Conservation (phyloP, 2,113 vertebrate genomes). For the Polypterus senegalus region DNA sequence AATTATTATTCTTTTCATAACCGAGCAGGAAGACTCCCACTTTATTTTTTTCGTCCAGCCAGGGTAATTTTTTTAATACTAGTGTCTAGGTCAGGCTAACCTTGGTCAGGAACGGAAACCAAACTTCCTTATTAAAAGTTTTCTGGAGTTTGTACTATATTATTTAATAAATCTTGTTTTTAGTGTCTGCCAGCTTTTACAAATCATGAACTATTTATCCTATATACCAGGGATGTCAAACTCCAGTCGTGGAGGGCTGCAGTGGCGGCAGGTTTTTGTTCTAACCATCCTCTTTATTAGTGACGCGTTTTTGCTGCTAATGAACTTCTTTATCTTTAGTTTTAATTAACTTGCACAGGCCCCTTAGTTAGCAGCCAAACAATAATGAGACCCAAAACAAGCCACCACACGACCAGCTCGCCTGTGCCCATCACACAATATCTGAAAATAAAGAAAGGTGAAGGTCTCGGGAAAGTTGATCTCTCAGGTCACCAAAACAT, state of each 20-base stretch:
- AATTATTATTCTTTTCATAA: neutral
- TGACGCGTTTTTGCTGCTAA: neutral
- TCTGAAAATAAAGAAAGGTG: too few species aligned
- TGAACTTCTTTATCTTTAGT: too few species aligned
- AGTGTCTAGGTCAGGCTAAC: neutral
- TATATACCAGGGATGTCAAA: neutral
- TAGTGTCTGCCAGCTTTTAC: neutral
- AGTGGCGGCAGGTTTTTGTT: neutral
- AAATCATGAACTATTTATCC: neutral
- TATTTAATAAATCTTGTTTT: neutral
- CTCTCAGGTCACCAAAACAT: too few species aligned
- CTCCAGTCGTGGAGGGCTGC: neutral
- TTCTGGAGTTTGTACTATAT: neutral
- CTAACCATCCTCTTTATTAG: neutral
- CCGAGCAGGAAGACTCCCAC: neutral
- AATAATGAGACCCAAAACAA: too few species aligned
- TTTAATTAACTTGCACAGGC: too few species aligned
- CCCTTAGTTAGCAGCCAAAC: too few species aligned
- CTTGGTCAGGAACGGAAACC: neutral
- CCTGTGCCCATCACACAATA: too few species aligned
- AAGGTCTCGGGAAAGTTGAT: too few species aligned
- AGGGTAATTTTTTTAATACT: neutral
- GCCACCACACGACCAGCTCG: too few species aligned
- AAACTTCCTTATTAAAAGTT: neutral
- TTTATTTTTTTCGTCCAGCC: neutral